These are phyloP conservation scores for Sebastes fasciatus DNA, from an alignment of 2,113 vertebrate genomes.

Conservation along the genomic window DNA sequence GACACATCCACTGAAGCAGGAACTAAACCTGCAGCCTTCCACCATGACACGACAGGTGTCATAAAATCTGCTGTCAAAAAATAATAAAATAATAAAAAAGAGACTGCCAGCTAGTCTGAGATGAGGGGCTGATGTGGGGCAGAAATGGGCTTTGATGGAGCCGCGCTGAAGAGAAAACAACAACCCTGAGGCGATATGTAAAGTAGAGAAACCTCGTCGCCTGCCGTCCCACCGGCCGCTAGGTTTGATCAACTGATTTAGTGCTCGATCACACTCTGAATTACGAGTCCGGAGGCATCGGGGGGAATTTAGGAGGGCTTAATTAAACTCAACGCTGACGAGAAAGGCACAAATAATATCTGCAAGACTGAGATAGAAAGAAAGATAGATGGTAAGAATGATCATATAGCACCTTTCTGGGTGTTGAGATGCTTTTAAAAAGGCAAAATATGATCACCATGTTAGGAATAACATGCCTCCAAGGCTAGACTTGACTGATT, in stretches of 20 bases:
- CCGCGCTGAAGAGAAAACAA: conserved; percentile 3
- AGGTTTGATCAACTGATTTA: conserved; percentile 35
- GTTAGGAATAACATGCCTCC: background rate
- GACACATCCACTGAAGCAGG: background rate
- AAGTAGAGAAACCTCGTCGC: background rate
- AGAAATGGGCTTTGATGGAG: conserved; percentile 15
- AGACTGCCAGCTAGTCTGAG: background rate
- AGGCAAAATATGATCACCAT: background rate
- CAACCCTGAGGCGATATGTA: conserved; percentile 4
- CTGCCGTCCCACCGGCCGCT: background rate
- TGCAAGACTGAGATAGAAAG: background rate
- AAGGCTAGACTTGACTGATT: too few species aligned
- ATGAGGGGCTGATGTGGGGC: background rate
- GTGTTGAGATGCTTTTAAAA: background rate
- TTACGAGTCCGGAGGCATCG: conserved; percentile 9
- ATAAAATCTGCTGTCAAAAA: background rate
- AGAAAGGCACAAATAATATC: background rate
- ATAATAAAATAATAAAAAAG: background rate
- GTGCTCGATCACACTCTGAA: conserved; percentile 19
- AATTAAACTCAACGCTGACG: conserved; percentile 5
- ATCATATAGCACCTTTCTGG: background rate
- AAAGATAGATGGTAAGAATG: background rate
- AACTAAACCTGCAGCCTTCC: background rate
- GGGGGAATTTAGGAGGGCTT: background rate
- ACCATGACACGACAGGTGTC: background rate